phyloP scores from a whole-genome alignment of 2,113 vertebrate species.

The Panurus biarmicus region DNA sequence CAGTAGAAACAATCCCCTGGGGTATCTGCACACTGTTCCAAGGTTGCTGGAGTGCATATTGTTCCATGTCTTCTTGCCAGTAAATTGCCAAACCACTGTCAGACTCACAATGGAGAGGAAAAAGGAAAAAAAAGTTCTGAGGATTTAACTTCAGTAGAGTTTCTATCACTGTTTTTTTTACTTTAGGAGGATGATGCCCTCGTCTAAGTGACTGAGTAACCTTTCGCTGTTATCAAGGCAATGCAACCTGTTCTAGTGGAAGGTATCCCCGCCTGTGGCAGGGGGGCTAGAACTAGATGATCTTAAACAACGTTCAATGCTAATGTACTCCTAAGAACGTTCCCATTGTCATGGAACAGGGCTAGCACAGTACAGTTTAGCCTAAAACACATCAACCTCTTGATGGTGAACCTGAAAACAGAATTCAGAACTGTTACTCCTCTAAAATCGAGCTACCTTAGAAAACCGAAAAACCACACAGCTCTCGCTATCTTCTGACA shows the following conservation, averaged over 20 bases:
- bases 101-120: not conserved
- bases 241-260: not conserved
- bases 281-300: not conserved
- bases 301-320: not conserved
- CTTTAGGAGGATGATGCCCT: not conserved
- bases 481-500: not conserved
- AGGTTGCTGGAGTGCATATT: not conserved
- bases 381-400: not conserved
- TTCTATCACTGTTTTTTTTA: not conserved
- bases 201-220: not conserved
- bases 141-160: not conserved
- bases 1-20: not conserved
- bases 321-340: not conserved
- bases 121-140: not conserved
- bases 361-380: not conserved
- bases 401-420: not conserved
- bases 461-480: not conserved
- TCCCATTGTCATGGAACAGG: not conserved
- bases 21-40: not conserved
- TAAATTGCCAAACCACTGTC: not conserved
- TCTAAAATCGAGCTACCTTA: not conserved
- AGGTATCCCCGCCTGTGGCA: not conserved
- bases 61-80: constrained; percentile 5
- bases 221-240: not conserved
- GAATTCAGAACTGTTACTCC: not conserved